Percentiles rank a stretch among this genome's conserved stretches.
These are phyloP conservation scores for Drosophila multiciliata DNA, from an alignment of 2,888 invertebrate species.

Conservation along the genomic window DNA sequence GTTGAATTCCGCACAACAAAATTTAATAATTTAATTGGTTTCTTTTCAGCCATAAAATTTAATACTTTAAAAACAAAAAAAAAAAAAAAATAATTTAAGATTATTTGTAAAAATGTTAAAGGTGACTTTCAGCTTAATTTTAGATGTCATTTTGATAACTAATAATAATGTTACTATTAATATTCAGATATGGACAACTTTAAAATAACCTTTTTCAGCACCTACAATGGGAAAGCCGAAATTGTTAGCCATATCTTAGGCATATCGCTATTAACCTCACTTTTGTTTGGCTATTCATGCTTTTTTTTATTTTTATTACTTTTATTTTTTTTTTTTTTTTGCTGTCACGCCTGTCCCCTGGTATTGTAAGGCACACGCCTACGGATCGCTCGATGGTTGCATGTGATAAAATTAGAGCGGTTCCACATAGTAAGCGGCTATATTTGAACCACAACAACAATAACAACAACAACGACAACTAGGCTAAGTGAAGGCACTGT, in stretches of 20 bases:
- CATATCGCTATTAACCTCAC: conserved; percentile 36
- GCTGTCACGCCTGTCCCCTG: conserved; percentile 32
- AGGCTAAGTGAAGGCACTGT: conserved; percentile 58
- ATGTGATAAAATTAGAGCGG: conserved; percentile 77
- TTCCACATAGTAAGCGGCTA: conserved; percentile 40
- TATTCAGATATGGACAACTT: no score
- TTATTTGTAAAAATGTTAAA: neutral
- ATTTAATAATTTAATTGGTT: neutral
- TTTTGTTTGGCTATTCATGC: conserved; percentile 23
- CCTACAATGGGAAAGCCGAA: neutral
- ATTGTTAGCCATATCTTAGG: conserved; percentile 13
- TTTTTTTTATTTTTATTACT: neutral
- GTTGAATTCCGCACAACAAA: neutral
- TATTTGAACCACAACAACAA: conserved; percentile 47
- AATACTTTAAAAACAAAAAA: neutral
- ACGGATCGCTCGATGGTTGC: conserved; percentile 64
- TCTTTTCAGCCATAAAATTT: neutral
- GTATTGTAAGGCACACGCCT: conserved; percentile 46
- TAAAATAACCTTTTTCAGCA: neutral
- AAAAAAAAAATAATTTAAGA: neutral
- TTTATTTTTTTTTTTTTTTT: neutral
- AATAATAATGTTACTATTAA: no score
- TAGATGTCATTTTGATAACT: neutral
- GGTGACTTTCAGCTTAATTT: neutral
- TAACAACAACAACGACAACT: conserved; percentile 60